A percentile compares a stretch with the other conserved stretches of the same genome.
Conservation (phyloP, 2,888 invertebrate genomes). For the Crepidodera aurea region DNA sequence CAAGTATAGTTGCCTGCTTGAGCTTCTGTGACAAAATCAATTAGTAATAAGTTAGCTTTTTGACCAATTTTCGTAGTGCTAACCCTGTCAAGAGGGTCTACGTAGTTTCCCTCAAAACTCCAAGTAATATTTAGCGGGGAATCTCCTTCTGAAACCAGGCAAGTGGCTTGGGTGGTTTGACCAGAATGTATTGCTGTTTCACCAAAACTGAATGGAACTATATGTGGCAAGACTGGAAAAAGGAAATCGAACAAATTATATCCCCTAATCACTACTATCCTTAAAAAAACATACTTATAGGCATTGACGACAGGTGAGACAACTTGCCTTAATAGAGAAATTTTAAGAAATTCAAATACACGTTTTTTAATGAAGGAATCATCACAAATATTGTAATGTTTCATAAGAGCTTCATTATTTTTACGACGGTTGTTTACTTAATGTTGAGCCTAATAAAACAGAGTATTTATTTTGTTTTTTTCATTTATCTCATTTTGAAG, state of each 20-base stretch:
- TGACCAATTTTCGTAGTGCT: slow-evolving; percentile 60
- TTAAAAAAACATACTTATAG: neutral
- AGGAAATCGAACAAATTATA: slow-evolving; percentile 43
- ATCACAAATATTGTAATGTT: too few species aligned
- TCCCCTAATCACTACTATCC: neutral
- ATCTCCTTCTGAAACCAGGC: slow-evolving; percentile 71
- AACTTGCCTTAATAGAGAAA: too few species aligned
- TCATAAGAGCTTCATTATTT: too few species aligned
- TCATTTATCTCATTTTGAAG: too few species aligned
- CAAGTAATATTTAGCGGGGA: slow-evolving; percentile 66
- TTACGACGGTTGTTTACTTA: too few species aligned
- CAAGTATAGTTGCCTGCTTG: slow-evolving; percentile 62
- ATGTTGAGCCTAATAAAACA: too few species aligned
- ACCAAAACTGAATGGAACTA: slow-evolving; percentile 83
- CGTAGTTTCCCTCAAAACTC: slow-evolving; percentile 63
- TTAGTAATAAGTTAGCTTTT: slow-evolving; percentile 61
- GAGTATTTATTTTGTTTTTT: too few species aligned
- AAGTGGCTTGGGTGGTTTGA: slow-evolving; percentile 79
- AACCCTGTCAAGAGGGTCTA: slow-evolving; percentile 54
- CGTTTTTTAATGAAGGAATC: too few species aligned
- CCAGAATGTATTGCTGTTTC: slow-evolving; percentile 79
- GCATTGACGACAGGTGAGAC: too few species aligned
- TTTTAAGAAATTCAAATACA: too few species aligned
- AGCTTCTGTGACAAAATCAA: slow-evolving; percentile 56
- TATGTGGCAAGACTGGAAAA: slow-evolving; percentile 81